Base-by-base conservation (phyloP, 2,888 invertebrate species). In the Cataglyphis albicans region DNA sequence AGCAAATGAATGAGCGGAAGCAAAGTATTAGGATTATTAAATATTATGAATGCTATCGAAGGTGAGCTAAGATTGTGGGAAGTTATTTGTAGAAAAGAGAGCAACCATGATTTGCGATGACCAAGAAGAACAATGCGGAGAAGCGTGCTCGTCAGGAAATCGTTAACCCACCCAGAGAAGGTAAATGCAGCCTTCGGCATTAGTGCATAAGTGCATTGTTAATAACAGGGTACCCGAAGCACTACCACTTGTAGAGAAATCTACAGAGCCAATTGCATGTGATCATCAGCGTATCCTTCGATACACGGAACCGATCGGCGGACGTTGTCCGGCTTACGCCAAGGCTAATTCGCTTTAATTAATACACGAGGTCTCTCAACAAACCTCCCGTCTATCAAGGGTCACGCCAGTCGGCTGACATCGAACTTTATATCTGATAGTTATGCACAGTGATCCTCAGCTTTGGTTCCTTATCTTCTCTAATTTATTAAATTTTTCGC, bases 301-400 rank as follows among this genome's bases (percentile, higher is more conserved):
- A 85, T 83, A 84, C 86, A 81, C 84, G 84, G 82, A 89, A 85
- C 76, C 81, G 75, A 87, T 89, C 84, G 83, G 12, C 67, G 38
- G 68, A 74, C 81, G 82, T 85, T 85, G 88, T 82, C 84, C 85
- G 83, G 86, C 86, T 89, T 87, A 86, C 86, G 86, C 88, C 86
- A 83, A 76, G 87, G 86, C 87, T 92, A 90, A 91, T 91, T 89
- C 89, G 88, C 87, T 89, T 91, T 91, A 92, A 92, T 92, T 92
- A 90, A 91, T 92, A 91, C 91, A 88, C 87, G 87, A 91, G 87
- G 87, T 91, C 88, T 89, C 87, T 88, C 85, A 52, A n/a, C 87
- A 87, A 84, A 87, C 86, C 84, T 91, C 84, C 90, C 89, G 91
- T 92, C 92, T 84, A 88, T 92, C 91, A 92, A 83, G 65, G 83